Base-by-base conservation (phyloP, 2,888 invertebrate species). In the Campoletis raptor region DNA sequence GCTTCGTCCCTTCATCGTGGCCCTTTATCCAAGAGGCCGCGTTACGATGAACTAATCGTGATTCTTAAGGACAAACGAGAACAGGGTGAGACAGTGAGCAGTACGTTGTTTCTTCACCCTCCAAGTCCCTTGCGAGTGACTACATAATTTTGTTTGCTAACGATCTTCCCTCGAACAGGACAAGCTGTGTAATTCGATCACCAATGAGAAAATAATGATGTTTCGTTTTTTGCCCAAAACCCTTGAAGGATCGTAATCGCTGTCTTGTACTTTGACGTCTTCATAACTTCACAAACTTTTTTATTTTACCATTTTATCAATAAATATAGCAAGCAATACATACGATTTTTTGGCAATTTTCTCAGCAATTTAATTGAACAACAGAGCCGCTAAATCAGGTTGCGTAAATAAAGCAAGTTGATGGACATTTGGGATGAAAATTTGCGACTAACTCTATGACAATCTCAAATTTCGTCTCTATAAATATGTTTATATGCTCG, bases 91-190 rank as follows among this genome's bases (percentile, higher is more conserved):
- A 80, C 45, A 73, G 9, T 42, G 21, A 45, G 18, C 12, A 42
- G n/a, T n/a, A 18, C n/a, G 18, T 69, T 57, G 67, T 69, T 24
- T 48, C 54, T 66, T 42, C 81, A 54, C 70, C 77, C 81, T 66
- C 54, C n/a, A 24, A 37, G 45, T 69, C 66, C 81, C 85, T 85
- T 72, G 81, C 24, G 81, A 70, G 81, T 66, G 77, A 77, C 77
- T 81, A 77, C 85, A 57, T 81, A 85, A 85, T 85, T 85, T 85
- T 73, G 66, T 77, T 77, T 85, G 77, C 81, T 81, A 85, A 85
- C 81, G 85, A 85, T 81, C 76, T 66, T 36, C 69, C 69, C 76
- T 61, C 70, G 18, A 42, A n/a, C 66, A 21, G 69, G 45, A 64
- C 81, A 36, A 76, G 67, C 73, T 74, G 45, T 67, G 79, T 76